Base-by-base conservation (phyloP, 2,113 vertebrate genomes). In the Heliornis fulica region DNA sequence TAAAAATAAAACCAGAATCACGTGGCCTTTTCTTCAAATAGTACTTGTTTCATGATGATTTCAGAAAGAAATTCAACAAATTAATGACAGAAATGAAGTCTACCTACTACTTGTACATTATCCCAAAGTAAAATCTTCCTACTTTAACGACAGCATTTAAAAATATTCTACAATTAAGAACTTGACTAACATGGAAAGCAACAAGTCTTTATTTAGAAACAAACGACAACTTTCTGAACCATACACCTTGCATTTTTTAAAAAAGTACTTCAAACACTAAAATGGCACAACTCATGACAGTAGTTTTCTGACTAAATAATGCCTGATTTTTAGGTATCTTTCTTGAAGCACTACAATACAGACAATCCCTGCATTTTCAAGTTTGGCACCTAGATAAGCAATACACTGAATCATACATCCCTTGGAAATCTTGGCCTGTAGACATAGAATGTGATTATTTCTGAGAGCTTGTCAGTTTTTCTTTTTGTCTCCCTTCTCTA, bases 1-100 rank as follows among this genome's bases (percentile, higher is more conserved):
- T 74, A 96, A 87, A 96, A 71, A 91, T 63, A 83, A 91, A 84
- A 92, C 74, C 59, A 95, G 85, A 96, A 87, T 66, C 56, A 96
- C 53, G 88, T 65, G 34, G 65, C 18, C 41, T 92, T 89, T 94
- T n/a, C n/a, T n/a, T n/a, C n/a, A 32, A 78, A 54, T 32, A 87
- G 26, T 69, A 65, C 22, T 91, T 95, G 29, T 92, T 83, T 40
- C 77, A 86, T 63, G 31, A 93, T 28, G 23, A 91, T 56, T 83
- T 91, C 91, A 93, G 88, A 96, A 91, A 91, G 18, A 97, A 92
- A 92, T 75, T 83, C 11, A 86, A 61, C 54, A 84, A 95, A 74
- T 75, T 77, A 93, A 71, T 63, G 53, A 93, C n/a, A 89, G 83
- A 96, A 96, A 94, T 87, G 63, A 56, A 92, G 89, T 56, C 72